Evolutionary conservation across 2,797 vertebrate species (phyloP).

Genomic region (Iguana delicatissima): DNA sequence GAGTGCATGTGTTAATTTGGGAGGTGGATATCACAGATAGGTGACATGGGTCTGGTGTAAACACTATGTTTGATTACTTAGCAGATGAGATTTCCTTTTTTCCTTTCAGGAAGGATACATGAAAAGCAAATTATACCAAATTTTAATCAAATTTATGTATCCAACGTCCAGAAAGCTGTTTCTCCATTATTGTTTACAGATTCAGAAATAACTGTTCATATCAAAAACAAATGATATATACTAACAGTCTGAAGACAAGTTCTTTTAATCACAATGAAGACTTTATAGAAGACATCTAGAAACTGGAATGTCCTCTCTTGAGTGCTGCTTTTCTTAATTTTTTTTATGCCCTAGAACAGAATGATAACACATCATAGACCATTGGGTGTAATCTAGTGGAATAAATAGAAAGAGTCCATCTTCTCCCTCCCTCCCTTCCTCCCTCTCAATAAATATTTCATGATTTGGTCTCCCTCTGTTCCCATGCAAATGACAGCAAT

Average conservation of each 20-base stretch:
- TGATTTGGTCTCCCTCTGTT: constrained; percentile 55
- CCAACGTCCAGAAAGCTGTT: neutral
- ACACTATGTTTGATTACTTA: neutral
- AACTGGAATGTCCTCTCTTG: neutral
- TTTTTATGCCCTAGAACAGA: neutral
- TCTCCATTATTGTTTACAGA: neutral
- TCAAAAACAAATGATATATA: neutral
- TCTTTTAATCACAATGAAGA: neutral
- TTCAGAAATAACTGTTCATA: neutral
- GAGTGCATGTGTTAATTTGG: neutral
- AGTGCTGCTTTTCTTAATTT: neutral
- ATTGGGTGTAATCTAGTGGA: neutral
- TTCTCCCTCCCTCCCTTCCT: neutral
- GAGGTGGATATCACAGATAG: neutral
- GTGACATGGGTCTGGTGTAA: neutral
- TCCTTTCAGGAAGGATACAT: neutral
- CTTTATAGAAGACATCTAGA: neutral
- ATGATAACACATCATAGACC: neutral
- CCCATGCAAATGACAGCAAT: constrained; percentile 44
- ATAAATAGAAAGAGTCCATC: constrained; percentile 36
- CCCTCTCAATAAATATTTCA: constrained; percentile 17
- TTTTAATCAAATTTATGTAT: neutral
- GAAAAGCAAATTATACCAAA: neutral
- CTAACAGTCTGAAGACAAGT: neutral
- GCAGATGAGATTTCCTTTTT: neutral